Conservation (phyloP, 1,140 invertebrate species). For the Samia ricini region DNA sequence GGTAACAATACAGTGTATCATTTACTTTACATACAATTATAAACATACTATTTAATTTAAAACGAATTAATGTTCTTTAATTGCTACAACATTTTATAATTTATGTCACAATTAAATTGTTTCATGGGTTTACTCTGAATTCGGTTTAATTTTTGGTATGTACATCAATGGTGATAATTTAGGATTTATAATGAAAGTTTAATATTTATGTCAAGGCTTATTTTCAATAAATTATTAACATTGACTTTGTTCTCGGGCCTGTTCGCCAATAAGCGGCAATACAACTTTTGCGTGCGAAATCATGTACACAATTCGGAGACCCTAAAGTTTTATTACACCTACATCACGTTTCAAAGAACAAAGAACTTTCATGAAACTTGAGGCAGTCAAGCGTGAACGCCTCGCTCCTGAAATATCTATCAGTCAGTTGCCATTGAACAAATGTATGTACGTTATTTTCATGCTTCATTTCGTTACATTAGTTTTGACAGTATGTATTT, state of each 20-base stretch:
- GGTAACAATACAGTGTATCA: no score
- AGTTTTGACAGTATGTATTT: neutral
- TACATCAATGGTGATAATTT: neutral
- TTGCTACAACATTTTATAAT: no score
- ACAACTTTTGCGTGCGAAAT: slow-evolving; percentile 27
- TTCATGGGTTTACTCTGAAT: no score
- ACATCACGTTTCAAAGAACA: slow-evolving; percentile 23
- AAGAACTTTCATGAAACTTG: slow-evolving; percentile 20
- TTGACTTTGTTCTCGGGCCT: neutral
- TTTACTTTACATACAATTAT: no score
- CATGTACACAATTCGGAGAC: slow-evolving; percentile 18
- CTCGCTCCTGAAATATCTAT: slow-evolving; percentile 11
- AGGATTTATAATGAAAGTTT: neutral
- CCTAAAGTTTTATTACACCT: slow-evolving; percentile 40
- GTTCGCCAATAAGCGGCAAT: slow-evolving; percentile 12
- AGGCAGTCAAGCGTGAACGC: slow-evolving; percentile 23
- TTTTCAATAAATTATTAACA: neutral
- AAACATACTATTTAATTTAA: no score
- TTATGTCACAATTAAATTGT: no score
- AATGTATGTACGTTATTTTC: slow-evolving; percentile 4
- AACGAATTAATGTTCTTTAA: no score
- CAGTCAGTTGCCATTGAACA: slow-evolving; percentile 1
- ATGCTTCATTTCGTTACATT: neutral
- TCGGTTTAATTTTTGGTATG: no score
- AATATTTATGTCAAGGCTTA: neutral